Percentiles rank a stretch among this genome's conserved stretches.
Evolutionary conservation across 2,888 invertebrate genomes (phyloP).

Genomic region (Polia nebulosa): DNA sequence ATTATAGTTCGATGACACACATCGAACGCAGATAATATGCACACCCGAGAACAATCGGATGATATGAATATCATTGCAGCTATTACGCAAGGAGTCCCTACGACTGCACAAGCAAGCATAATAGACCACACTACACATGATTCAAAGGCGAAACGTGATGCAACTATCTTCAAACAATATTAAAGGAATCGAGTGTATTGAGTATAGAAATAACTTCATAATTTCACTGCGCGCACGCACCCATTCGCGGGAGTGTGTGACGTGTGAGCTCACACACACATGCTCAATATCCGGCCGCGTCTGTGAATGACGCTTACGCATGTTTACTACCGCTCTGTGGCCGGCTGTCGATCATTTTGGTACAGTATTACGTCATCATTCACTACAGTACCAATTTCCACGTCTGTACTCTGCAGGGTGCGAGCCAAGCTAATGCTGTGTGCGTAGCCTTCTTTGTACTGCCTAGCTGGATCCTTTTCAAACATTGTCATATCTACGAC

Average conservation of each 20-base stretch:
- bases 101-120: slow-evolving; percentile 57
- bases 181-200: slow-evolving; percentile 71
- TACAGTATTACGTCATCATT: slow-evolving; percentile 81
- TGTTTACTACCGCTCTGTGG: slow-evolving; percentile 84
- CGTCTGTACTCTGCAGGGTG: slow-evolving; percentile 58
- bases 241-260: slow-evolving; percentile 56
- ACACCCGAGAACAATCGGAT: slow-evolving; percentile 66
- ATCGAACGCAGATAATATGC: slow-evolving; percentile 56
- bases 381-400: slow-evolving; percentile 73
- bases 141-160: slow-evolving; percentile 75
- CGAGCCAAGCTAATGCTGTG: slow-evolving; percentile 58
- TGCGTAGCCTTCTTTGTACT: slow-evolving; percentile 65
- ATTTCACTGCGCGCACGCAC: slow-evolving; percentile 76
- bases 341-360: slow-evolving; percentile 84
- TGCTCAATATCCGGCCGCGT: slow-evolving; percentile 79
- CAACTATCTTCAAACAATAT: slow-evolving; percentile 73
- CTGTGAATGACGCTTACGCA: slow-evolving; percentile 87
- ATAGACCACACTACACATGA: slow-evolving; percentile 72
- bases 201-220: slow-evolving; percentile 85
- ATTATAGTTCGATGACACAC: slow-evolving; percentile 65
- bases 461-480: slow-evolving; percentile 52
- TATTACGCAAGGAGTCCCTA: slow-evolving; percentile 68
- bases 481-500: slow-evolving; percentile 30
- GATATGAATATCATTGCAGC: slow-evolving; percentile 64
- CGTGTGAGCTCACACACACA: slow-evolving; percentile 72